phyloP scores from a whole-genome alignment of 2,888 invertebrate genomes.

The Opisthograptis luteolata region DNA sequence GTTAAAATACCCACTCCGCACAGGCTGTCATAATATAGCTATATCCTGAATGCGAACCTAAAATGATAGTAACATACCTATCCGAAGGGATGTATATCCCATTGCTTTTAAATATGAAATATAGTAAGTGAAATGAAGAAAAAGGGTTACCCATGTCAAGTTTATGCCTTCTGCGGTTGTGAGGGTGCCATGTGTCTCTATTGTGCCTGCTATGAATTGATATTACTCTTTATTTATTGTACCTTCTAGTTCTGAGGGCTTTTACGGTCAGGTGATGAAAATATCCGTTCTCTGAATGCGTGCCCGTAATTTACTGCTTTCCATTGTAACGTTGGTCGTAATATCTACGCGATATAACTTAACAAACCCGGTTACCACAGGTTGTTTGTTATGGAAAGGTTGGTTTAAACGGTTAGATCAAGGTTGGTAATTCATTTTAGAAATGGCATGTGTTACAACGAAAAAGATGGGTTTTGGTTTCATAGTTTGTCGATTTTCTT shows the following conservation, averaged over 20 bases:
- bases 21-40: slow-evolving; percentile 6
- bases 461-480: too few relatives aligned
- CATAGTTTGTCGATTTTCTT: too few relatives aligned
- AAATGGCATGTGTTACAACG: too few relatives aligned
- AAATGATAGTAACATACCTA: slow-evolving; percentile 42
- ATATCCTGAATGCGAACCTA: slow-evolving; percentile 18
- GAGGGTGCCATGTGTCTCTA: slow-evolving; percentile 65
- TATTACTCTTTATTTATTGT: slow-evolving; percentile 52
- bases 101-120: slow-evolving; percentile 81
- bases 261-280: slow-evolving; percentile 23
- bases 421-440: too few relatives aligned
- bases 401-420: too few relatives aligned
- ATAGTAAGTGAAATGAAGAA: slow-evolving; percentile 70
- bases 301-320: slow-evolving; percentile 4
- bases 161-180: slow-evolving; percentile 46
- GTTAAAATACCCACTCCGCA: background rate
- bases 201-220: slow-evolving; percentile 72
- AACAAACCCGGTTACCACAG: too few relatives aligned
- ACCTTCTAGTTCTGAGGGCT: slow-evolving; percentile 32
- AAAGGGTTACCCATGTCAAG: slow-evolving; percentile 77
- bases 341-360: too few relatives aligned
- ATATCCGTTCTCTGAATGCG: slow-evolving; percentile 7
- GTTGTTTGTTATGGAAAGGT: too few relatives aligned
- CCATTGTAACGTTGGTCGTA: slow-evolving; percentile 3
- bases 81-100: slow-evolving; percentile 67